These are phyloP conservation scores for Elysia chlorotica DNA, from an alignment of 1,140 invertebrate species.

Conservation along the genomic window DNA sequence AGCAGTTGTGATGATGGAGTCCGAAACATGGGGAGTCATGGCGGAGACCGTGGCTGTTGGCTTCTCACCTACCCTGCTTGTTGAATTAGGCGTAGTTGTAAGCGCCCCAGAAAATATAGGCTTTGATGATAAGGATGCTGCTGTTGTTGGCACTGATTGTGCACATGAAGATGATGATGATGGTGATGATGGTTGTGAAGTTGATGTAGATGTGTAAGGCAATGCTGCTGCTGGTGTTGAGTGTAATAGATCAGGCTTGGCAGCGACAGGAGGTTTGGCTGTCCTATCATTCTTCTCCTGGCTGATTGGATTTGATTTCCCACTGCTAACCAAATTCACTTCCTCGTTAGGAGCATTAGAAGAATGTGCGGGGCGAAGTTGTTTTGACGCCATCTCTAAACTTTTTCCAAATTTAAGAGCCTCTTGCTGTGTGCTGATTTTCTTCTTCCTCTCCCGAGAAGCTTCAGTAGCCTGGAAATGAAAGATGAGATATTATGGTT, in stretches of 20 bases:
- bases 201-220: neutral
- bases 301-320: too few species aligned
- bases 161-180: neutral
- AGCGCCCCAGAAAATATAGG: neutral
- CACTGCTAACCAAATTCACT: too few species aligned
- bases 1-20: neutral
- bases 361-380: slow-evolving; percentile 33
- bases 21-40: slow-evolving; percentile 15
- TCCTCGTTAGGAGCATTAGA: too few species aligned
- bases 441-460: slow-evolving; percentile 44
- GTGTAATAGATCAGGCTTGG: neutral
- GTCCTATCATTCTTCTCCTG: neutral
- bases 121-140: slow-evolving; percentile 1
- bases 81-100: too few species aligned
- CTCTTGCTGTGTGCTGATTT: slow-evolving; percentile 40
- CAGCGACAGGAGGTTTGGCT: neutral
- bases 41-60: slow-evolving; percentile 22
- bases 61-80: slow-evolving; percentile 2
- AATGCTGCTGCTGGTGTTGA: neutral
- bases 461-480: slow-evolving; percentile 41
- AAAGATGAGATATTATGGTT: neutral
- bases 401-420: slow-evolving; percentile 48
- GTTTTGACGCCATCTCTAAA: slow-evolving; percentile 43
- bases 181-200: neutral
- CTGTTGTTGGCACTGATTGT: neutral